Evolutionary conservation across 2,888 invertebrate genomes (phyloP), one percentile per base, ranked within the genome.

Genomic region (Oxytorus armatus): DNA sequence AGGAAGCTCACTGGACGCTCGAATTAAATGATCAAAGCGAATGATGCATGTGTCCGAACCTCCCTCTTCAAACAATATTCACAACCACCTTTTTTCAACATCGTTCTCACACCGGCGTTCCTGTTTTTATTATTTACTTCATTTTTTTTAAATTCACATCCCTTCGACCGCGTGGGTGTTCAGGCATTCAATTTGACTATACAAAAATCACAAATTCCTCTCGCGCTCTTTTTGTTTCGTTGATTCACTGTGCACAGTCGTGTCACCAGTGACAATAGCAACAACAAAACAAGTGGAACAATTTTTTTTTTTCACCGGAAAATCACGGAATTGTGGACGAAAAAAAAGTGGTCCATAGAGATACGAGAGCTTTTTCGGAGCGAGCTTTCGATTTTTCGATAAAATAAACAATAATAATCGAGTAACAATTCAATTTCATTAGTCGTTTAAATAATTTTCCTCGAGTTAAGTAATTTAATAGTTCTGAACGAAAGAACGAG

Each of bases 21-120:
- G 66, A 80, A 63, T 73, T 68, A n/a, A 73, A 63, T 47, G 77
- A 80, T 80, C 80, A 80, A 80, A 80, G 77, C 57, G 51, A 1
- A 59, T 29, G 42, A 39, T 18, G 44, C 55, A 55, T 23, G 16
- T 36, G 51, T 69, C 23, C 36, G 3, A 3, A 18, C 16, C 21
- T 57, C 18, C 10, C 14, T 49, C 10, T 33, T 14, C 44, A 29
- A 53, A 51, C 39, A 42, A 63, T 39, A 14, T 55, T 33, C 33
- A 1, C 33, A 8, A 33, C 33, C 42, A 16, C 14, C 76, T 77
- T 61, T 44, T 53, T 39, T 29, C 36, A 7, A n/a, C 42, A 7
- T 39, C 21, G 14, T 21, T 73, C 47, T 63, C 8, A 61, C 77
- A 23, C n/a, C n/a, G n/a, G n/a, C n/a, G n/a, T n/a, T 72, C 59